Evolutionary conservation across 2,797 vertebrate genomes (phyloP).

Genomic region (Acipenser oxyrinchus): DNA sequence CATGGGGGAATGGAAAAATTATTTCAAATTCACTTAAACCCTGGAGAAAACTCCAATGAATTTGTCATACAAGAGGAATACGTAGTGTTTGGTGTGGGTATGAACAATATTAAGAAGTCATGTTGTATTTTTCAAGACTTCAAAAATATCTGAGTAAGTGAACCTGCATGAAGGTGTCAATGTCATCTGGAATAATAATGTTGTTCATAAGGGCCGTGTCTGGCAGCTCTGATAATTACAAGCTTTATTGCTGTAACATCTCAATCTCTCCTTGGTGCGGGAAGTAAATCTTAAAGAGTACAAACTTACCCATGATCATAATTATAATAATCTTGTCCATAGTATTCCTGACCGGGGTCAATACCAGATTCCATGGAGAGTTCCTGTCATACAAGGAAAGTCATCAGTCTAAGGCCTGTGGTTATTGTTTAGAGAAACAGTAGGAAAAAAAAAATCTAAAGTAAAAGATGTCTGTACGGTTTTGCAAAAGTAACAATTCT

Average conservation of each 20-base stretch:
- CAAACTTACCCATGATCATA: conserved; percentile 86
- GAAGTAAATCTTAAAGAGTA: conserved; percentile 13
- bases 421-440: not conserved
- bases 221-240: conserved; percentile 19
- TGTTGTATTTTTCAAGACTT: too few species aligned
- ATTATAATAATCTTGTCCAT: conserved; percentile 90
- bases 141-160: too few species aligned
- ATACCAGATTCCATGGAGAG: conserved; percentile 94
- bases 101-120: too few species aligned
- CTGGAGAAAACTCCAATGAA: too few species aligned
- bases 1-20: too few species aligned
- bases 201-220: not conserved
- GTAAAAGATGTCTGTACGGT: not conserved
- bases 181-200: not conserved
- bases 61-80: too few species aligned
- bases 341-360: conserved; percentile 87
- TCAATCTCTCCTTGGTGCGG: conserved; percentile 14
- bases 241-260: conserved; percentile 16
- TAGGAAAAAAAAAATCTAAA: conserved; percentile 8
- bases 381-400: conserved; percentile 58
- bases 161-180: not conserved
- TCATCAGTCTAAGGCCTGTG: conserved; percentile 18
- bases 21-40: too few species aligned
- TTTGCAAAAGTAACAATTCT: conserved; percentile 21
- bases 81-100: too few species aligned